Evolutionary conservation across 2,888 invertebrate species (phyloP).

Genomic region (Nomada lathburiana): DNA sequence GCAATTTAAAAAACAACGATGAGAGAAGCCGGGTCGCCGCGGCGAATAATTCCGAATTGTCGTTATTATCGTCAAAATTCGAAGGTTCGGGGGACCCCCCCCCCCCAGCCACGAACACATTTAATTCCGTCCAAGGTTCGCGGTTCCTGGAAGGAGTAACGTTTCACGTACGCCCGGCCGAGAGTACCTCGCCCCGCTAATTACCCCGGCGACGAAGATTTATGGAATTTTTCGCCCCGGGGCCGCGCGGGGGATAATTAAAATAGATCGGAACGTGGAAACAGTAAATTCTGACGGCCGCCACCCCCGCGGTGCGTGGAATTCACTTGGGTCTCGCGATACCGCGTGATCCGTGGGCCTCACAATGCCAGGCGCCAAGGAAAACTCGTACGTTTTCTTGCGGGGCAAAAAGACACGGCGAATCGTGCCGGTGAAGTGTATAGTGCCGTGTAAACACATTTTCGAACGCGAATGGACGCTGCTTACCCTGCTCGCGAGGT

Average conservation of each 20-base stretch:
- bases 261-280: slow-evolving; percentile 70
- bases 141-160: slow-evolving; percentile 37
- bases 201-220: slow-evolving; percentile 43
- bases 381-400: slow-evolving; percentile 63
- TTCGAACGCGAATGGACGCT: slow-evolving; percentile 10
- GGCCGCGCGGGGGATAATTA: slow-evolving; percentile 48
- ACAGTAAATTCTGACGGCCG: slow-evolving; percentile 64
- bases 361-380: slow-evolving; percentile 63
- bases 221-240: slow-evolving; percentile 49
- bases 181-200: slow-evolving; percentile 35
- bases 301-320: slow-evolving; percentile 30
- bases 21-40: no score
- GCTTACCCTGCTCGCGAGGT: neutral
- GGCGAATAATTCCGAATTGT: no score
- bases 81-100: slow-evolving; percentile 1
- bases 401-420: slow-evolving; percentile 61
- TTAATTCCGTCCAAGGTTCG: slow-evolving; percentile 35
- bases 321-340: slow-evolving; percentile 60
- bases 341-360: slow-evolving; percentile 60
- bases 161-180: slow-evolving; percentile 27
- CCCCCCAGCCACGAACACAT: neutral
- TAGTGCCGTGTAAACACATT: slow-evolving; percentile 57
- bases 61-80: neutral
- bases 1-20: no score
- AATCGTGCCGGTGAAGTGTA: slow-evolving; percentile 51